Percentiles rank a stretch among this genome's conserved stretches.
Evolutionary conservation across 1,140 invertebrate species (phyloP).

Genomic region (Drosophila virilis): DNA sequence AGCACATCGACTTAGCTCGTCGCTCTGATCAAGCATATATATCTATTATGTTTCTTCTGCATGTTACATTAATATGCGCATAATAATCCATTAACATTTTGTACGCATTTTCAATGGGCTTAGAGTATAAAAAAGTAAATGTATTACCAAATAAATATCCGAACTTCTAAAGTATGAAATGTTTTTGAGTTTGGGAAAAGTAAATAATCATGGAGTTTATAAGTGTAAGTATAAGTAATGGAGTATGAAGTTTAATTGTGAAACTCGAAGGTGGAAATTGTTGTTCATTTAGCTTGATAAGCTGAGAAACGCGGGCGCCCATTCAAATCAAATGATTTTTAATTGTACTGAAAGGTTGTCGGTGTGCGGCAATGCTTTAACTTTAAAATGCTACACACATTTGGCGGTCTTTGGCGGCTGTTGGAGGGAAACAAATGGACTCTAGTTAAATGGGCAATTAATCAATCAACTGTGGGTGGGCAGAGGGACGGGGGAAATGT

Average conservation of each 20-base stretch:
- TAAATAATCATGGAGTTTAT: neutral
- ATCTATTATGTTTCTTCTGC: too few species aligned
- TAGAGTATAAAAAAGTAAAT: too few species aligned
- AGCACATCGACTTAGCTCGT: too few species aligned
- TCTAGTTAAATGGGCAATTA: conserved; percentile 72
- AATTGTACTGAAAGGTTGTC: neutral
- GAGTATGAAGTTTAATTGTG: neutral
- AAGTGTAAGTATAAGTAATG: conserved; percentile 1
- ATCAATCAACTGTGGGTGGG: conserved; percentile 58
- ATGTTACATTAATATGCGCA: too few species aligned
- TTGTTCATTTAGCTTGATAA: conserved; percentile 1
- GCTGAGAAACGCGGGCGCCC: neutral
- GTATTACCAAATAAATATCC: too few species aligned
- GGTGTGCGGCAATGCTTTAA: neutral
- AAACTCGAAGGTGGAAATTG: neutral
- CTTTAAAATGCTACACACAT: conserved; percentile 13
- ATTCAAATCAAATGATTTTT: neutral
- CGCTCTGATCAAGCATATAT: too few species aligned
- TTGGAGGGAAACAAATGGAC: conserved; percentile 53
- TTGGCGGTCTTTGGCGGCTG: conserved; percentile 34
- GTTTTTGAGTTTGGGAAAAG: neutral
- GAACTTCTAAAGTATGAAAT: too few species aligned
- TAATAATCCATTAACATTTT: too few species aligned
- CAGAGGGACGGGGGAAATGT: neutral
- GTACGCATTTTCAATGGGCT: too few species aligned